phyloP scores from a whole-genome alignment of 2,888 invertebrate species.

The Sabatieria punctata region DNA sequence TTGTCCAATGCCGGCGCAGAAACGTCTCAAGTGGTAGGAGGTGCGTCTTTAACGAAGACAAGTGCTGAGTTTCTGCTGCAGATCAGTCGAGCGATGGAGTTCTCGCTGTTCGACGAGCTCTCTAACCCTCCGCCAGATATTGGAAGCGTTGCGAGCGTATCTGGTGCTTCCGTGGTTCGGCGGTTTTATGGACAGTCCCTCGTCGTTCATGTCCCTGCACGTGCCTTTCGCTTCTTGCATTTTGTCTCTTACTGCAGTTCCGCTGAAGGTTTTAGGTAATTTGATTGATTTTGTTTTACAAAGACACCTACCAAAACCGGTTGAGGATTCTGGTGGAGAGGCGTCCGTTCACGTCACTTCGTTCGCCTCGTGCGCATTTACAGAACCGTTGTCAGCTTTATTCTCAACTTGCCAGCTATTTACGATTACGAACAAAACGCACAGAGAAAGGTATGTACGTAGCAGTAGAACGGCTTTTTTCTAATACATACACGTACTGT shows the following conservation, averaged over 20 bases:
- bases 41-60: background rate
- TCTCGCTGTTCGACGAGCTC: conserved; percentile 46
- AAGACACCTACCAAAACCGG: background rate
- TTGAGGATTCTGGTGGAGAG: conserved; percentile 13
- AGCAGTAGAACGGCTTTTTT: conserved; percentile 5
- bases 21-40: conserved; percentile 15
- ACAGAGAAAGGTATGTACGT: conserved; percentile 10
- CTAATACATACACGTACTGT: too few relatives aligned
- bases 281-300: background rate
- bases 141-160: conserved; percentile 62
- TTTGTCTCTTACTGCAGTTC: conserved; percentile 1
- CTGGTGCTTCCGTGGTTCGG: conserved; percentile 65
- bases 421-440: background rate
- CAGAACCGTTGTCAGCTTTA: conserved; percentile 11
- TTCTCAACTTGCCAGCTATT: conserved; percentile 6
- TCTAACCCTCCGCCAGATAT: conserved; percentile 59
- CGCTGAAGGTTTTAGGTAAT: background rate
- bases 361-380: conserved; percentile 17
- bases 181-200: conserved; percentile 56
- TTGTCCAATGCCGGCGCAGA: conserved; percentile 18
- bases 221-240: conserved; percentile 10
- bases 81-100: conserved; percentile 9
- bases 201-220: conserved; percentile 19
- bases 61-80: conserved; percentile 1
- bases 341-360: conserved; percentile 18